Evolutionary conservation across 2,113 vertebrate genomes (phyloP).

Genomic region (Notothenia coriiceps): DNA sequence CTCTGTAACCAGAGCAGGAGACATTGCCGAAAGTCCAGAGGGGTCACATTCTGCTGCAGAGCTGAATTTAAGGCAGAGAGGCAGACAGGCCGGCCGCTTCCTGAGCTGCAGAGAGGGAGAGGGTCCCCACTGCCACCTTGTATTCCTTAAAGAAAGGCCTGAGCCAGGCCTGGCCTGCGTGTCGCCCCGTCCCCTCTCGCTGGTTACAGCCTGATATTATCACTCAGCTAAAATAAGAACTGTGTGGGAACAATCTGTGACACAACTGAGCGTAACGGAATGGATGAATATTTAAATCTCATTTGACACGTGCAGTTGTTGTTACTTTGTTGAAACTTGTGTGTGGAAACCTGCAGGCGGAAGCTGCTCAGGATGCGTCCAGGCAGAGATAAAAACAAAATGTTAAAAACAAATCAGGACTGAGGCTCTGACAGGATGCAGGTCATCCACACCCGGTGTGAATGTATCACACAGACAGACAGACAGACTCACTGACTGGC

Average conservation of each 20-base stretch:
- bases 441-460: constrained; percentile 52
- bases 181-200: constrained; percentile 58
- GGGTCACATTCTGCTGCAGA: constrained; percentile 78
- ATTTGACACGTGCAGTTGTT: constrained; percentile 25
- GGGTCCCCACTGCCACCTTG: constrained; percentile 65
- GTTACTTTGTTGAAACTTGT: constrained; percentile 32
- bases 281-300: constrained; percentile 51
- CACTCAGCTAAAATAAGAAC: constrained; percentile 53
- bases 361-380: constrained; percentile 33
- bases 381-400: constrained; percentile 27
- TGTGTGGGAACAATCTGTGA: constrained; percentile 6
- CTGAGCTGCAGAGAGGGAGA: constrained; percentile 33
- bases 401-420: constrained; percentile 39
- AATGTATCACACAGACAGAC: constrained; percentile 59
- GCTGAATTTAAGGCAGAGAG: constrained; percentile 77
- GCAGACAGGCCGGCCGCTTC: constrained; percentile 60
- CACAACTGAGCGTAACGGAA: constrained; percentile 33
- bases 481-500: constrained; percentile 46
- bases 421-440: constrained; percentile 39
- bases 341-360: constrained; percentile 27
- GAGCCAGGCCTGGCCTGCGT: constrained; percentile 60
- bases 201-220: constrained; percentile 26
- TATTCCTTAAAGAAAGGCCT: constrained; percentile 61
- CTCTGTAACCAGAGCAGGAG: constrained; percentile 79
- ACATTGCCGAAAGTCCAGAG: constrained; percentile 77